Conservation (phyloP, 2,797 vertebrate species). For the Spondyliosoma cantharus region DNA sequence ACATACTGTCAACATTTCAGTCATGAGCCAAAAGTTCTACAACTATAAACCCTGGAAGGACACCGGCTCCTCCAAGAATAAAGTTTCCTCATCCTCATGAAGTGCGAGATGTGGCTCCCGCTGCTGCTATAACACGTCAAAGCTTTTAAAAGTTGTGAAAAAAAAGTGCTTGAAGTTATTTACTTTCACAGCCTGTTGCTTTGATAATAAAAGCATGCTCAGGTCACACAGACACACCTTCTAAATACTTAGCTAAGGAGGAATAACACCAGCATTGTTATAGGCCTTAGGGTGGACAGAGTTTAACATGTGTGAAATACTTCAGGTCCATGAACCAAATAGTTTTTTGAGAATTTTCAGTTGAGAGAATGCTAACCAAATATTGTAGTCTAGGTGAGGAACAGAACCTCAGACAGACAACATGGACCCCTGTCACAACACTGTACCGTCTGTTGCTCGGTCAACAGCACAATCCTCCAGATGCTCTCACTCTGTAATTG, state of each 20-base stretch:
- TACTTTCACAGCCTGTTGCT: conserved; percentile 50
- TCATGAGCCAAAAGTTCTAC: conserved; percentile 52
- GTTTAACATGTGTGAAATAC: conserved; percentile 61
- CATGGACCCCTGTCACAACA: conserved; percentile 46
- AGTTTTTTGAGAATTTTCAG: conserved; percentile 25
- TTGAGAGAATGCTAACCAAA: conserved; percentile 5
- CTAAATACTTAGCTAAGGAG: conserved; percentile 24
- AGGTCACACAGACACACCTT: conserved; percentile 44
- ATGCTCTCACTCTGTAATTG: conserved; percentile 32
- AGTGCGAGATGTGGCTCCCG: conserved; percentile 34
- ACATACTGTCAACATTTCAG: conserved; percentile 67
- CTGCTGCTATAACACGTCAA: conserved; percentile 51
- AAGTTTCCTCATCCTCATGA: conserved; percentile 34
- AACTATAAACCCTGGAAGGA: conserved; percentile 49
- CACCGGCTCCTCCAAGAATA: conserved; percentile 14
- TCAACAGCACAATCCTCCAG: conserved; percentile 34
- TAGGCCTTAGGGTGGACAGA: conserved; percentile 8
- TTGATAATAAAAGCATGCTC: conserved; percentile 39
- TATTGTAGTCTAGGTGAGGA: conserved; percentile 11
- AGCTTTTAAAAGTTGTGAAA: conserved; percentile 47
- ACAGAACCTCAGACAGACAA: conserved; percentile 33
- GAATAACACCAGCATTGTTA: conserved; percentile 46
- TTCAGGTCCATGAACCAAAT: conserved; percentile 28
- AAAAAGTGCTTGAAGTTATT: conserved; percentile 43
- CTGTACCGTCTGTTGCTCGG: conserved; percentile 43